Evolutionary conservation across 2,797 vertebrate species (phyloP).

Genomic region (Nannoperca obscura): DNA sequence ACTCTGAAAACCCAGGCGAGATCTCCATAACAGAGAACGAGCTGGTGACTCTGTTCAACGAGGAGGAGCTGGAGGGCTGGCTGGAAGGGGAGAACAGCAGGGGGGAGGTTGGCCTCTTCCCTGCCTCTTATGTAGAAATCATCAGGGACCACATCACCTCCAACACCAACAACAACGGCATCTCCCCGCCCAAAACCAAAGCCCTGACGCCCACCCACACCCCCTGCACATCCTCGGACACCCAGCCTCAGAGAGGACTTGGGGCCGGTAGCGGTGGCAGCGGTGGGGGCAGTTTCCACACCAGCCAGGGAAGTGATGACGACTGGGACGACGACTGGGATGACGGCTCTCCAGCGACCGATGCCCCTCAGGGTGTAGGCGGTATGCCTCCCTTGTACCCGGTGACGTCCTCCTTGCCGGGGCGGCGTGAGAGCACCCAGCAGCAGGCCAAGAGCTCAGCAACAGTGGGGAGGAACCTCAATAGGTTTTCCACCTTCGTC

Average conservation of each 20-base stretch:
- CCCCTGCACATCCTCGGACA: constrained; percentile 42
- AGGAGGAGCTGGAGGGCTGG: constrained; percentile 96
- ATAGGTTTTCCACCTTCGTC: constrained; percentile 96
- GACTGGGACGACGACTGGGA: constrained; percentile 95
- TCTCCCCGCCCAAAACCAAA: constrained; percentile 70
- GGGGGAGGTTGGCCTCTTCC: constrained; percentile 93
- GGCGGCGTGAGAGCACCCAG: constrained; percentile 76
- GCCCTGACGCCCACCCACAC: constrained; percentile 65
- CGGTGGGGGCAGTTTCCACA: constrained; percentile 80
- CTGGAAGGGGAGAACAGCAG: constrained; percentile 93
- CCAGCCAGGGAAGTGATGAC: constrained; percentile 89
- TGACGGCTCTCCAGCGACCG: constrained; percentile 85
- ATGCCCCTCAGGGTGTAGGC: constrained; percentile 76
- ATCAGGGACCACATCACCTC: constrained; percentile 70
- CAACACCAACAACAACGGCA: constrained; percentile 72
- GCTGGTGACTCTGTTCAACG: constrained; percentile 91
- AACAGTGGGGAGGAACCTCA: constrained; percentile 94
- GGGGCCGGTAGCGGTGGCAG: constrained; percentile 61
- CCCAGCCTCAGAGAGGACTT: constrained; percentile 49
- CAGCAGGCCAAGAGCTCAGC: constrained; percentile 90
- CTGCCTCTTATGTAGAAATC: constrained; percentile 96
- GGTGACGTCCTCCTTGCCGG: constrained; percentile 78
- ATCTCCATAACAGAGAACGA: constrained; percentile 93
- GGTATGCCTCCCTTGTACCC: constrained; percentile 69
- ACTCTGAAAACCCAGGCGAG: constrained; percentile 94